Conservation (phyloP, 1,140 invertebrate genomes). For the Drosophila watanabei region DNA sequence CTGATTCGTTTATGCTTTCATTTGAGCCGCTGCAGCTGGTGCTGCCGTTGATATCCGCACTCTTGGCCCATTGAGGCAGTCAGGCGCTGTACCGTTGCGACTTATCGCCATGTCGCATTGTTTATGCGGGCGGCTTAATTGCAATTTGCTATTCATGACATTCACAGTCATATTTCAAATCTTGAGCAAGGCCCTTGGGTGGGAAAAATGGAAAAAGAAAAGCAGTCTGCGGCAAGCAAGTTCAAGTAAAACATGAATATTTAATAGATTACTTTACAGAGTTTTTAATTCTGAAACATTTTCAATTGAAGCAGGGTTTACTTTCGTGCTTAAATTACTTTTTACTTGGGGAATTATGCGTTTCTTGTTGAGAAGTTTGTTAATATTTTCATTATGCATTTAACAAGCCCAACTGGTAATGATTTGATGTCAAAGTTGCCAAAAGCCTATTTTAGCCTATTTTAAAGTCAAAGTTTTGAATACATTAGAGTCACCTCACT, state of each 20-base stretch:
- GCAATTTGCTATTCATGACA: conserved; percentile 36
- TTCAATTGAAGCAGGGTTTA: not conserved
- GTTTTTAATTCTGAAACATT: not conserved
- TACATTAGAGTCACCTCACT: not conserved
- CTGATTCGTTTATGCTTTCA: conserved; percentile 75
- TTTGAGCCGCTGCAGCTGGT: conserved; percentile 48
- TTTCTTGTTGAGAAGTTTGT: not conserved
- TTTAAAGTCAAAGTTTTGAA: conserved; percentile 4
- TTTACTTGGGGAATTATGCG: not conserved
- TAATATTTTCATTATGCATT: not conserved
- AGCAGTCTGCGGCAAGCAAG: not conserved
- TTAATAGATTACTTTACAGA: not conserved
- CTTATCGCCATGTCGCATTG: conserved; percentile 37
- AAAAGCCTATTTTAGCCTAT: not conserved
- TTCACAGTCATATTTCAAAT: conserved; percentile 4
- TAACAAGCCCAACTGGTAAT: not conserved
- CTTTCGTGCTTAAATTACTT: not conserved
- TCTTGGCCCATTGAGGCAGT: conserved; percentile 23
- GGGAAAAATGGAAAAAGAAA: not conserved
- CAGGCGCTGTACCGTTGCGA: conserved; percentile 10
- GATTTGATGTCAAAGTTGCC: not conserved
- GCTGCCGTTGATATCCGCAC: conserved; percentile 37
- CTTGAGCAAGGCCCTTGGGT: not conserved
- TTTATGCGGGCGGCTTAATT: conserved; percentile 43
- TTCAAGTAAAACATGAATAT: conserved; percentile 11